Conservation (phyloP, 2,113 vertebrate species). For the Anas platyrhynchos region DNA sequence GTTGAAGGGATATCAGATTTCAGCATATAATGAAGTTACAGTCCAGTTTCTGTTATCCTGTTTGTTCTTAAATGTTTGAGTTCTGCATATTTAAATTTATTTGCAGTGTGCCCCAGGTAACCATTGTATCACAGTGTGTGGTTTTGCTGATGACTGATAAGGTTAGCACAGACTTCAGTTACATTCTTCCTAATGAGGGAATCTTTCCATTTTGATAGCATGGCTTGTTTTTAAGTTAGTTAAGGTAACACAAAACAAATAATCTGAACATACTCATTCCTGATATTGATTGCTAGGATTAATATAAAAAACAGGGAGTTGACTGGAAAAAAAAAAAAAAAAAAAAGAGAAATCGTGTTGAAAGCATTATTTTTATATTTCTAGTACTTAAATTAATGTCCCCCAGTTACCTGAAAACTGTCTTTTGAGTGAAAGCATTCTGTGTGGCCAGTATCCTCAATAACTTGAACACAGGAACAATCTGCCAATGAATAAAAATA, state of each 20-base stretch:
- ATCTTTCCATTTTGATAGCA: neutral
- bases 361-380: neutral
- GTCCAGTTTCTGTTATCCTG: neutral
- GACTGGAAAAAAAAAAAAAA: neutral
- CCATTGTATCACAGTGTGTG: neutral
- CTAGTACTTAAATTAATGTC: neutral
- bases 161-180: conserved; percentile 3
- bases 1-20: neutral
- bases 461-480: neutral
- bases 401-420: neutral
- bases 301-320: neutral
- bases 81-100: conserved; percentile 21
- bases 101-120: neutral
- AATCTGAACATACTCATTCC: neutral
- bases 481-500: neutral
- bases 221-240: neutral
- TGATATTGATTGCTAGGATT: neutral
- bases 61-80: neutral
- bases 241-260: neutral
- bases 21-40: neutral
- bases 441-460: neutral
- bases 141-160: conserved; percentile 2
- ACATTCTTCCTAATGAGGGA: neutral
- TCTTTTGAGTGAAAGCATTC: neutral
- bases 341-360: neutral